phyloP scores from a whole-genome alignment of 1,140 invertebrate genomes.

The Zophobas atratus region DNA sequence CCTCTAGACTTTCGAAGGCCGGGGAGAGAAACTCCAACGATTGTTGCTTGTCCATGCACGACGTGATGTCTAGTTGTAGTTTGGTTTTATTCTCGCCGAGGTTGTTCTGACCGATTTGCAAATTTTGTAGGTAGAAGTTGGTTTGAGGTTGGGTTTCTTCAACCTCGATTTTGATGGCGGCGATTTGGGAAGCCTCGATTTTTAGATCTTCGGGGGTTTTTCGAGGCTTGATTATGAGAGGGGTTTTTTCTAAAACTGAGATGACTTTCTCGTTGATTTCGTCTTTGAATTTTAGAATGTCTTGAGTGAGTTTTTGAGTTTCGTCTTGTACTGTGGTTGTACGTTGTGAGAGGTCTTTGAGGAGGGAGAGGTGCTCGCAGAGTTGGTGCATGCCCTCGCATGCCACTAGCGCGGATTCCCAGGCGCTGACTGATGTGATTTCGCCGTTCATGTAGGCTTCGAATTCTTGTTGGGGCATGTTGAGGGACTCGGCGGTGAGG shows the following conservation, averaged over 20 bases:
- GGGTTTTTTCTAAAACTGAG: constrained; percentile 77
- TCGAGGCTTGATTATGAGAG: constrained; percentile 79
- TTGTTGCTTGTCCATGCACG: constrained; percentile 50
- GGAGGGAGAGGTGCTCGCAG: constrained; percentile 78
- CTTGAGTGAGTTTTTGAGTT: constrained; percentile 74
- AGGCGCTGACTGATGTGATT: constrained; percentile 80
- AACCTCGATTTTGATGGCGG: constrained; percentile 43
- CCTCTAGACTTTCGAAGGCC: constrained; percentile 67
- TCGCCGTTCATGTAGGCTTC: constrained; percentile 96
- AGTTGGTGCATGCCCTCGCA: constrained; percentile 83
- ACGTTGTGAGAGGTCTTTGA: constrained; percentile 76
- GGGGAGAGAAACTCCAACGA: constrained; percentile 56
- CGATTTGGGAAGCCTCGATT: constrained; percentile 55
- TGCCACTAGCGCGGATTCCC: constrained; percentile 82
- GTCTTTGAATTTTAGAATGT: constrained; percentile 80
- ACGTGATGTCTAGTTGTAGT: constrained; percentile 61
- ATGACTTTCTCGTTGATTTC: constrained; percentile 79
- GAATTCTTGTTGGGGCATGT: constrained; percentile 93
- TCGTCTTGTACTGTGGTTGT: constrained; percentile 74
- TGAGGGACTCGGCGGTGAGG: constrained; percentile 94
- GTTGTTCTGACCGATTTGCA: constrained; percentile 54
- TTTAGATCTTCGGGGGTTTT: constrained; percentile 72
- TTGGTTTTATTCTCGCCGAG: constrained; percentile 56
- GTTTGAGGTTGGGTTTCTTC: constrained; percentile 28
- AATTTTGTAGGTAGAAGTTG: constrained; percentile 61